Evolutionary conservation across 2,888 invertebrate species (phyloP), one percentile per base, ranked within the genome.

Genomic region (Drepana falcataria): DNA sequence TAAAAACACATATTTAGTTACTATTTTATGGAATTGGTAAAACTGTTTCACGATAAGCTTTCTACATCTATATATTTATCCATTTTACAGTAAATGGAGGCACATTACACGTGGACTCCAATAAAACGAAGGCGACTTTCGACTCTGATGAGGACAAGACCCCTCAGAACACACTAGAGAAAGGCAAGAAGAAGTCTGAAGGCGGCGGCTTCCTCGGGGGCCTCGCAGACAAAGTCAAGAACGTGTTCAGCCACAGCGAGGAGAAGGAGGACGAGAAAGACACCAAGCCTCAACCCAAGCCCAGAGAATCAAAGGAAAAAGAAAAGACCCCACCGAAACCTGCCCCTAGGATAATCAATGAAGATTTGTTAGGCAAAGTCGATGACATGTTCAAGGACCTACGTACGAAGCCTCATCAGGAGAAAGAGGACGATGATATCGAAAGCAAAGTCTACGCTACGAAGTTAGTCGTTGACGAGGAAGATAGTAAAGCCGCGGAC

Each of bases 61-160:
- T 21, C 21, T 21, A 41, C 51, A 52, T 52, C 55, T 54, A 47
- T 66, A 47, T 21, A 21, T 21, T 21, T 21, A 21, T 21, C 21
- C 21, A 57, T 66, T 58, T 75, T 80, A 37, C 79, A 91, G 91
- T 84, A 4, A 91, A 91, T 59, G 91, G 92, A 33, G 85, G 85
- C 52, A 77, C 86, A 7, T 75, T 89, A 37, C 87, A 91, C 59
- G 85, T 89, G 21, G 89, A 90, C 60, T 89, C 91, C 2, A 92
- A 93, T 75, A 92, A 92, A 63, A 86, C 87, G 44, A 91, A 92
- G 69, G 91, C 92, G 1, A 90, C 91, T 1, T 90, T 93, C 56
- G 91, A 92, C 65, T 92, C 93, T 0, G 91, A 92, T 51, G 90
- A 92, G 68, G 92, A 92, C 54, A 92, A 92, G 68, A 92, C 91